phyloP scores from a whole-genome alignment of 2,113 vertebrate species.

The Columbina picui region DNA sequence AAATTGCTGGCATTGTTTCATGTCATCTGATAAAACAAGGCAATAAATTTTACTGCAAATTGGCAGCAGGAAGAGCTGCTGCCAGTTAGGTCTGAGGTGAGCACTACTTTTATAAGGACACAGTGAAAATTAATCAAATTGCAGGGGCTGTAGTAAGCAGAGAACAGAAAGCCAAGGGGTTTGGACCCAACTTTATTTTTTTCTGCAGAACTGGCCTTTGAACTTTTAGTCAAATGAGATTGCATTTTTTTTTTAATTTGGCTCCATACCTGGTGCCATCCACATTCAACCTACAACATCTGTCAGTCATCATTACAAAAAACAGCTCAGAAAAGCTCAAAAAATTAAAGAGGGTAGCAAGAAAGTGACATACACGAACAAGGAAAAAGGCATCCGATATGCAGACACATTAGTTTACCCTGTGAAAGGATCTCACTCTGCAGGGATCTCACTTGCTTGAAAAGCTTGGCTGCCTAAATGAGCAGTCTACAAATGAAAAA shows the following conservation, averaged over 20 bases:
- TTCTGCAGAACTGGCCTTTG: neutral
- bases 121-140: neutral
- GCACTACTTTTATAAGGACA: conserved; percentile 44
- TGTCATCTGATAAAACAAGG: conserved; percentile 69
- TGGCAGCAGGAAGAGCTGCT: conserved; percentile 39
- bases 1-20: conserved; percentile 24
- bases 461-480: conserved; percentile 10
- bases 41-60: conserved; percentile 62
- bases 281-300: neutral
- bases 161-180: neutral
- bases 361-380: neutral
- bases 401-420: neutral
- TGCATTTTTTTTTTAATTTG: neutral
- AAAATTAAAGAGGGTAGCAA: neutral
- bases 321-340: neutral
- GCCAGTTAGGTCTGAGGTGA: conserved; percentile 20
- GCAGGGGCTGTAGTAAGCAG: neutral
- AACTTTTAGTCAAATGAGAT: neutral
- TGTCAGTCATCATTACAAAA: neutral
- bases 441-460: conserved; percentile 1
- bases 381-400: neutral
- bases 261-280: neutral
- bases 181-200: neutral
- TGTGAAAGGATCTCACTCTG: neutral
- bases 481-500: conserved; percentile 39